Base-by-base conservation (phyloP, 2,797 vertebrate genomes). In the Pagetopsis macropterus region DNA sequence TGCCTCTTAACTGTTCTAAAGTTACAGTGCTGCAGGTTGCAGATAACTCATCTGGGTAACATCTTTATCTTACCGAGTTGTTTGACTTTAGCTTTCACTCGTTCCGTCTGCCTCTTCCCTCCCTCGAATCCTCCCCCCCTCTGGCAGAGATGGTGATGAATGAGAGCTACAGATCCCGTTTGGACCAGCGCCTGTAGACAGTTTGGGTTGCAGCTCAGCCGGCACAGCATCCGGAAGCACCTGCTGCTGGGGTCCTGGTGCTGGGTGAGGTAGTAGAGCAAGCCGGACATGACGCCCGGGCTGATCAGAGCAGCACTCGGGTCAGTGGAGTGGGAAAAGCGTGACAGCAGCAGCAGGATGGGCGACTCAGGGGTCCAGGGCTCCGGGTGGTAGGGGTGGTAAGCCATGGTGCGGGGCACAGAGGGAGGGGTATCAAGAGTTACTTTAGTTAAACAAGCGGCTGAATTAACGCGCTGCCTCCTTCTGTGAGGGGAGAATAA, bases 171-270 rank as follows among this genome's bases (percentile, higher is more conserved):
- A 0, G 95, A 92, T 0, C 96, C 95, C 3, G 93, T 96, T 8
- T 95, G 92, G 14, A 98, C 92, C 44, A 98, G 92, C 2, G 96
- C 94, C 88, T 97, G 95, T 15, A 98, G 85, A 72, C 96, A 98
- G 79, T 95, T 94, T 0, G 96, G 96, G 91, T 98, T 97, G 91
- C 96, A 96, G 88, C 95, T 97, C 68, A 98, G 93, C 0, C 96
- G 90, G 0, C 86, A 90, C 41, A 98, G 93, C 90, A 97, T 91
- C 3, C 97, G 94, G 43, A 95, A 93, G 19, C 95, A 96, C 3
- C 96, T 92, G 11, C 94, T 91, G 61, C 95, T 96, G 1, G 96
- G 96, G 65, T 95, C 94, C 0, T 87, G 92, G 33, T 95, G 95
- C 46, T 93, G 93, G 0, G 94, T 96, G 83, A 98, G 90, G 73